A percentile compares a stretch with the other conserved stretches of the same genome.
Evolutionary conservation across 92 coral and sea anemone species (phyloP).

Genomic region (Phenganax marumi): DNA sequence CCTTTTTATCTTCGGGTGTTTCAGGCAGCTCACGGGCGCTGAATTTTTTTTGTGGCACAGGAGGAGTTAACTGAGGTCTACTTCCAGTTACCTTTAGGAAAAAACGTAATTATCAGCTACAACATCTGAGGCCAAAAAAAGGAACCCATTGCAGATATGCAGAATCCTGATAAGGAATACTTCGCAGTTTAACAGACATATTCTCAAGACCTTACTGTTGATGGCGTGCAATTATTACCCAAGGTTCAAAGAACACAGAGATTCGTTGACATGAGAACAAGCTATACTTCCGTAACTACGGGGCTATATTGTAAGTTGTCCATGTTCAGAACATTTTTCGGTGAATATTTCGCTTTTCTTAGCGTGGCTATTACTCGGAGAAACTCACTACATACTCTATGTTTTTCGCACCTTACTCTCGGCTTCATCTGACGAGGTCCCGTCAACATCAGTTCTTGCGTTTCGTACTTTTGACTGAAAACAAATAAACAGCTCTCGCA

Average conservation of each 20-base stretch:
- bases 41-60: neutral
- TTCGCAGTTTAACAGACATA: too few species aligned
- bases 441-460: conserved; percentile 20
- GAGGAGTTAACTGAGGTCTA: neutral
- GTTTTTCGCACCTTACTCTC: conserved; percentile 26
- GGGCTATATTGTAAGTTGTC: too few species aligned
- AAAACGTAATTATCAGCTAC: neutral
- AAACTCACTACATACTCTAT: neutral
- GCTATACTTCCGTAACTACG: too few species aligned
- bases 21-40: conserved; percentile 17
- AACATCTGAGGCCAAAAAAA: too few species aligned
- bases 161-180: too few species aligned
- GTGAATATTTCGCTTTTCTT: too few species aligned
- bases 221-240: too few species aligned
- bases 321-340: too few species aligned
- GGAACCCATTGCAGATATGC: too few species aligned
- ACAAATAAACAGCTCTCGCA: neutral
- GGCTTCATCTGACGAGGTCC: conserved; percentile 33
- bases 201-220: too few species aligned
- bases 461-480: conserved; percentile 37
- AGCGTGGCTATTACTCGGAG: neutral
- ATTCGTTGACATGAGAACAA: too few species aligned
- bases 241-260: too few species aligned
- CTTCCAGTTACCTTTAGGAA: neutral
- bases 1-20: conserved; percentile 8